A percentile compares a stretch with the other conserved stretches of the same genome.
These are phyloP conservation scores for Hirtodrosophila duncani DNA, from an alignment of 2,888 invertebrate species.

Conservation along the genomic window DNA sequence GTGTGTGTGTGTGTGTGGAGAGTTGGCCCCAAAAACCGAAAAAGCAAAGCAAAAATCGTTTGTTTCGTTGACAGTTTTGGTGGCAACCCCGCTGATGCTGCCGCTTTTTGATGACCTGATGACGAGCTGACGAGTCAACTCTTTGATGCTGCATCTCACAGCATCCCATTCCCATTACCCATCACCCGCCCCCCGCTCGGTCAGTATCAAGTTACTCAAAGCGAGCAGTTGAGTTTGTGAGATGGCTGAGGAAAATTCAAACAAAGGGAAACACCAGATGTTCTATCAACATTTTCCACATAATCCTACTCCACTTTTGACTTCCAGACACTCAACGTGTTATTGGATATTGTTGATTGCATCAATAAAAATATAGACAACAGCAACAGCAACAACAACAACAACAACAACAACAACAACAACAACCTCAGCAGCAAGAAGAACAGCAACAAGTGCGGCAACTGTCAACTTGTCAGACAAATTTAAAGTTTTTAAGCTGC, in stretches of 20 bases:
- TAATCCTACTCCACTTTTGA: conserved; percentile 42
- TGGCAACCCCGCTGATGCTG: conserved; percentile 2
- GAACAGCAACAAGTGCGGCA: conserved; percentile 33
- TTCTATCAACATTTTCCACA: conserved; percentile 15
- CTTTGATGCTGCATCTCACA: conserved; percentile 55
- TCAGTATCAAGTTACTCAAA: conserved; percentile 32
- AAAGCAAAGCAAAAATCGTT: too few species aligned
- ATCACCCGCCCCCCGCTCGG: too few species aligned
- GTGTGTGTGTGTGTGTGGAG: too few species aligned
- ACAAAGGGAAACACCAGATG: too few species aligned
- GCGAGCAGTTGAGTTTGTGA: conserved; percentile 20
- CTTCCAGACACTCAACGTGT: conserved; percentile 48
- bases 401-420: conserved; percentile 14
- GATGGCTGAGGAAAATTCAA: conserved; percentile 9
- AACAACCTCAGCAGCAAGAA: conserved; percentile 13
- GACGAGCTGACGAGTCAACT: conserved; percentile 35
- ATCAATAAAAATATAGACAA: conserved; percentile 13
- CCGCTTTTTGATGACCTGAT: conserved; percentile 29
- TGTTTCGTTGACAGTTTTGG: conserved; percentile 55
- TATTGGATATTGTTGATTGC: conserved; percentile 61
- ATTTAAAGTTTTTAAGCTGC: conserved; percentile 39
- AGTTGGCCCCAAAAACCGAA: too few species aligned
- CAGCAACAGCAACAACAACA: conserved; percentile 13
- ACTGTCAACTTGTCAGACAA: conserved; percentile 47
- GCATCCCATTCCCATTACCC: too few species aligned